A percentile compares a stretch with the other conserved stretches of the same genome.
Evolutionary conservation across 2,888 invertebrate species (phyloP).

Genomic region (Agrotis segetum): DNA sequence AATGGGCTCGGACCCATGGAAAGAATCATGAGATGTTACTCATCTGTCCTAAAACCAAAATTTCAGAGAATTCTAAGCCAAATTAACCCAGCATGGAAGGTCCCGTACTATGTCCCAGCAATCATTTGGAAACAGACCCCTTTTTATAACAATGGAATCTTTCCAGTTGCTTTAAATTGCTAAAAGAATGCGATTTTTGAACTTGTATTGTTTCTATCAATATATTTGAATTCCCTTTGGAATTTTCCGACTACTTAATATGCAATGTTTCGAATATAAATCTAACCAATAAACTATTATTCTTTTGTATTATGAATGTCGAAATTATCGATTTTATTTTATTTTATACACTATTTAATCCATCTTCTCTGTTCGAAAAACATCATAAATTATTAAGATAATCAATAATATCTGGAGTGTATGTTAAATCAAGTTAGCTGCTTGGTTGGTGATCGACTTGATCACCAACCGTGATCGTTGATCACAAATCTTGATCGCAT

Average conservation of each 20-base stretch:
- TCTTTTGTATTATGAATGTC: not conserved
- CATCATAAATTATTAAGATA: not conserved
- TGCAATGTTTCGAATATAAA: not conserved
- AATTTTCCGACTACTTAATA: constrained; percentile 16
- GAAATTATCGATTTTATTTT: not conserved
- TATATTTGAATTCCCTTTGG: not conserved
- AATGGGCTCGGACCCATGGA: too few species aligned
- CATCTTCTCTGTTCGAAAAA: not conserved
- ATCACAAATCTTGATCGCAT: too few species aligned
- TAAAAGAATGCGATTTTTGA: constrained; percentile 1
- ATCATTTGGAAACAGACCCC: too few species aligned
- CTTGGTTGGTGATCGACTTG: too few species aligned
- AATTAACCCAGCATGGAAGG: too few species aligned
- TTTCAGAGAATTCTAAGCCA: too few species aligned
- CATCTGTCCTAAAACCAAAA: too few species aligned
- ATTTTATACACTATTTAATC: not conserved
- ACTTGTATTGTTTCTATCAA: constrained; percentile 11
- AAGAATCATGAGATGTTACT: too few species aligned
- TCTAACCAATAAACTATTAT: not conserved
- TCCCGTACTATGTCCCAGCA: not conserved
- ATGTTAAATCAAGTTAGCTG: too few species aligned
- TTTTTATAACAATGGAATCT: constrained; percentile 28
- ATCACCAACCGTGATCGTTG: too few species aligned
- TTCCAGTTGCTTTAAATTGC: constrained; percentile 26
- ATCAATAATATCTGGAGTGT: too few species aligned